Conservation (phyloP, 1,140 invertebrate genomes). For the Zaprionus ornatus region DNA sequence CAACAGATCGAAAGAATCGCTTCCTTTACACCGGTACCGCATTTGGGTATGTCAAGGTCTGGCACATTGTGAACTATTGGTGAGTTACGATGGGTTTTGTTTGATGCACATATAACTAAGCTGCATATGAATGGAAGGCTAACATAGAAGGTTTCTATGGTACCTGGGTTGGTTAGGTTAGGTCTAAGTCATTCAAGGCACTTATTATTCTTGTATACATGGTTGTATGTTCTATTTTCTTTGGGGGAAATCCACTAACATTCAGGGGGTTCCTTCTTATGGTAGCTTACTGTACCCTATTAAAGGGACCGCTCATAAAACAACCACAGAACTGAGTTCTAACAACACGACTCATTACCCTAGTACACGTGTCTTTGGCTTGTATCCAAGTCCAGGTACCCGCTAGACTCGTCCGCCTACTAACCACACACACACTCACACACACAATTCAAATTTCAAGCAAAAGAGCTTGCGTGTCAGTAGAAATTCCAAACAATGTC, state of each 20-base stretch:
- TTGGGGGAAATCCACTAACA: background rate
- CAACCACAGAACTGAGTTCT: constrained; percentile 70
- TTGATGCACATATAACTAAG: too few species aligned
- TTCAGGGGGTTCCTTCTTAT: background rate
- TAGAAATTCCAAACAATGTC: constrained; percentile 54
- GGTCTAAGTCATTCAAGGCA: too few species aligned
- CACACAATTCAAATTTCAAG: background rate
- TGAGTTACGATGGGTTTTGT: constrained; percentile 39
- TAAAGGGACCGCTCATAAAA: constrained; percentile 47
- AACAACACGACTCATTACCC: constrained; percentile 70
- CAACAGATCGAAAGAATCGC: constrained; percentile 87
- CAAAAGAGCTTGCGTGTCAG: constrained; percentile 56
- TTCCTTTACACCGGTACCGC: constrained; percentile 88
- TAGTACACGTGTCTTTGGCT: constrained; percentile 53
- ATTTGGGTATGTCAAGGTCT: constrained; percentile 89
- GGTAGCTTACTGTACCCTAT: constrained; percentile 15
- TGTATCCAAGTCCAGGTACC: constrained; percentile 12
- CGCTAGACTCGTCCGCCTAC: constrained; percentile 32
- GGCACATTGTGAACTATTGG: constrained; percentile 88
- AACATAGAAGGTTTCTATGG: too few species aligned
- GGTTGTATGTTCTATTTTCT: too few species aligned
- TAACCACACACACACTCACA: background rate
- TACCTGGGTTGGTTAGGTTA: too few species aligned
- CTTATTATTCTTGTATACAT: too few species aligned
- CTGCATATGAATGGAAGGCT: too few species aligned